Evolutionary conservation across 2,888 invertebrate species (phyloP).

Genomic region (Sthenelais limicola): DNA sequence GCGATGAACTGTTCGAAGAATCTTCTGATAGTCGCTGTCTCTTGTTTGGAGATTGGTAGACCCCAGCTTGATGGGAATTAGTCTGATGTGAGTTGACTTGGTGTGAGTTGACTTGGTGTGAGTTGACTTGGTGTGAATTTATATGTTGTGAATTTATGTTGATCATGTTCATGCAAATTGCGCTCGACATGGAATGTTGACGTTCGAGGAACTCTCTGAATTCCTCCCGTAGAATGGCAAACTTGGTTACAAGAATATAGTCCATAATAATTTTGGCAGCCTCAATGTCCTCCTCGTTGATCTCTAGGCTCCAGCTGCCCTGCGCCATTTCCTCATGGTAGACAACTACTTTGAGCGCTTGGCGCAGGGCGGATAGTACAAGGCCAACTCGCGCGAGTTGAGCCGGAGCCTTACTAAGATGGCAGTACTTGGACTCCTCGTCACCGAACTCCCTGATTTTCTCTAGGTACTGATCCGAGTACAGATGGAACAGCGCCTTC

Average conservation of each 20-base stretch:
- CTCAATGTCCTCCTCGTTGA: conserved; percentile 43
- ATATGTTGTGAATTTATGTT: conserved; percentile 36
- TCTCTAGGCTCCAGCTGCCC: conserved; percentile 42
- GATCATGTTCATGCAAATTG: conserved; percentile 37
- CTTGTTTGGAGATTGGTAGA: conserved; percentile 31
- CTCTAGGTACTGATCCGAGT: conserved; percentile 39
- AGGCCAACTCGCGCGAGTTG: conserved; percentile 42
- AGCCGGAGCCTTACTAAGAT: conserved; percentile 44
- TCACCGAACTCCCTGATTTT: conserved; percentile 16
- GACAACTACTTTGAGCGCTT: conserved; percentile 48
- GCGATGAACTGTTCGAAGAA: conserved; percentile 25
- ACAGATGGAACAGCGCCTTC: conserved; percentile 41
- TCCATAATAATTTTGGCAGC: conserved; percentile 45
- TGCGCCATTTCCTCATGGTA: conserved; percentile 44
- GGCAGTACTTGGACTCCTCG: conserved; percentile 38
- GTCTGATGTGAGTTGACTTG: conserved; percentile 34
- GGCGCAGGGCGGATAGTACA: conserved; percentile 41
- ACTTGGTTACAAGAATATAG: conserved; percentile 39
- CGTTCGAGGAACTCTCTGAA: conserved; percentile 35
- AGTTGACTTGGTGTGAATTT: conserved; percentile 29
- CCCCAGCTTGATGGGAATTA: conserved; percentile 20
- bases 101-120: conserved; percentile 31
- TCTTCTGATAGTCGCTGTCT: conserved; percentile 29
- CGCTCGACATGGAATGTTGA: conserved; percentile 31
- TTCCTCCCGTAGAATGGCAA: conserved; percentile 36